Evolutionary conservation across 2,888 invertebrate genomes (phyloP), one percentile per base, ranked within the genome.

Genomic region (Scelioninae gen. 1): DNA sequence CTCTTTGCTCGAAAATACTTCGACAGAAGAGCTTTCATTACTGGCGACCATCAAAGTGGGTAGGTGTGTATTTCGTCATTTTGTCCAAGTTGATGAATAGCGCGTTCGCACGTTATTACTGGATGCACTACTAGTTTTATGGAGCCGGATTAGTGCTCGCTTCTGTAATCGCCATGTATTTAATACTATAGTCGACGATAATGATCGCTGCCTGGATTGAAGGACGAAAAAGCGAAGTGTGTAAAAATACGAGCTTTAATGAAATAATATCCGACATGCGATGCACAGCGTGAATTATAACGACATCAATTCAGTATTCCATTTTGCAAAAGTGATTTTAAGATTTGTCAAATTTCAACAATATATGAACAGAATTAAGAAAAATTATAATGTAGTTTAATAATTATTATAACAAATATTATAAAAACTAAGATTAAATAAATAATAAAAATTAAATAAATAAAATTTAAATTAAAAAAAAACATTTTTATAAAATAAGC

Each of bases 91-190:
- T 91, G 91, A 91, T 90, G 88, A 89, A 91, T 90, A 88, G 88
- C 88, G 88, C 89, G 87, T 90, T 90, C 89, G 88, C 90, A 90
- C 90, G 88, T 91, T 91, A 91, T 90, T 90, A 89, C 89, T 83
- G 85, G 86, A 87, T 86, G 85, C 84, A 79, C 80, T 84, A 87
- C 86, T 87, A 88, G 87, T 88, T 90, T 90, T 90, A 90, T 87
- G 89, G 87, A 86, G 77, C 86, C 86, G 88, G 89, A 90, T 90
- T 89, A 89, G 90, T 87, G 84, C 87, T 85, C 82, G 56, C 77
- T 79, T 82, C 81, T 76, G 58, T 58, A 56, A 76, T 66, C 65
- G 66, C 82, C 43, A 60, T 75, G 80, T 75, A 63, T 84, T 79
- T 89, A 90, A 90, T 89, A 87, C 88, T 85, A 85, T 85, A 84